A percentile compares a stretch with the other conserved stretches of the same genome.
These are phyloP conservation scores for Cirrhinus molitorella DNA, from an alignment of 2,797 vertebrate species.

Conservation along the genomic window DNA sequence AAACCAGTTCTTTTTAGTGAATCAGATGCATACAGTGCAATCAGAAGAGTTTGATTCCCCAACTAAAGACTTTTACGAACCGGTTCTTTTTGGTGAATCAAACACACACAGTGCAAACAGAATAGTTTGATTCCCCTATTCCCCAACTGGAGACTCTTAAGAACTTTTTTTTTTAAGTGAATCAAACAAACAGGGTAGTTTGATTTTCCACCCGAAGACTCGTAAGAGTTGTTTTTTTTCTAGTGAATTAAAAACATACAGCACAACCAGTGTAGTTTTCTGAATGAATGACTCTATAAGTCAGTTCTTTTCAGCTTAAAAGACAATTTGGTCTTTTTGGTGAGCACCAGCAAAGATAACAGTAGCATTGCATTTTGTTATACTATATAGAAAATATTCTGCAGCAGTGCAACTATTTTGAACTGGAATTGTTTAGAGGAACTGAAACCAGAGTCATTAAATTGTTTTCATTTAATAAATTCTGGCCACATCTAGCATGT, in stretches of 20 bases:
- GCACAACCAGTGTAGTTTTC: no score
- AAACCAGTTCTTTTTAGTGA: not conserved
- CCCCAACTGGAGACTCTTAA: no score
- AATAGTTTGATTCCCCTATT: no score
- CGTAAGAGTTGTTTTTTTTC: no score
- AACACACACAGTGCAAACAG: not conserved
- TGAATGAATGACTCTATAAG: no score
- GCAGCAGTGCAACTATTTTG: not conserved
- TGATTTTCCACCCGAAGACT: no score
- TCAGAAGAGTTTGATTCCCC: not conserved
- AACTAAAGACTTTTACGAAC: not conserved
- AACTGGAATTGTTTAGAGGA: not conserved
- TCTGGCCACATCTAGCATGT: not conserved
- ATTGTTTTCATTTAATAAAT: not conserved
- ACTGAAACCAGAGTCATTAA: not conserved
- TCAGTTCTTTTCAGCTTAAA: no score
- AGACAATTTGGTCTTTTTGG: not conserved
- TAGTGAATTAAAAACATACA: no score
- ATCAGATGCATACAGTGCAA: not conserved
- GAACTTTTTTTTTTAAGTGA: no score
- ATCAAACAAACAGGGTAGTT: no score
- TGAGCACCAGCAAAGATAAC: no score
- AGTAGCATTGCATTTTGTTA: not conserved
- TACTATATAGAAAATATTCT: not conserved
- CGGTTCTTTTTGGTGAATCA: not conserved